Evolutionary conservation across 2,888 invertebrate genomes (phyloP).

Genomic region (Pardosa pseudoannulata): DNA sequence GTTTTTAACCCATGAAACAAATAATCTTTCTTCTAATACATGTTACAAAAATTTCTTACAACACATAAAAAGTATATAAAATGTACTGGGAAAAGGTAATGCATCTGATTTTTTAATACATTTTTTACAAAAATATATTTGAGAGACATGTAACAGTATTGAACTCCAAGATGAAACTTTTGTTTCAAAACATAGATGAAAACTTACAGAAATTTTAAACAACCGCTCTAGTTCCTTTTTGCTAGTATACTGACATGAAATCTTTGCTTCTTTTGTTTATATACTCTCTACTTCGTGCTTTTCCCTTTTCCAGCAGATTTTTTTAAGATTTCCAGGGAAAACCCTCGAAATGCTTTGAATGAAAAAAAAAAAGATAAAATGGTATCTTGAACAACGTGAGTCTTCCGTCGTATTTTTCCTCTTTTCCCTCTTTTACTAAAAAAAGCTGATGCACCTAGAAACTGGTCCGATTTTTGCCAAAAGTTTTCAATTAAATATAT

Average conservation of each 20-base stretch:
- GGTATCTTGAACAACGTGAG: too few species aligned
- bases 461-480: not conserved
- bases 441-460: not conserved
- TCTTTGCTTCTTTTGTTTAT: not conserved
- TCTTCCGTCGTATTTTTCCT: too few species aligned
- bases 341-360: not conserved
- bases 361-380: not conserved
- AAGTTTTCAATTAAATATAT: not conserved
- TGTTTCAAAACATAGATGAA: not conserved
- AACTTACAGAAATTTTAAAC: not conserved
- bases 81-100: not conserved
- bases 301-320: not conserved
- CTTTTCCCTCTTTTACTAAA: too few species aligned
- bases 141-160: not conserved
- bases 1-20: too few species aligned
- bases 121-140: not conserved
- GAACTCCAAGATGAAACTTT: not conserved
- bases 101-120: not conserved
- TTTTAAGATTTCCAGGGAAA: not conserved
- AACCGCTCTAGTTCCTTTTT: not conserved
- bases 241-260: not conserved
- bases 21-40: too few species aligned
- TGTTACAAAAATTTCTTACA: not conserved
- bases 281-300: not conserved
- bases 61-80: too few species aligned